Conservation (phyloP, 2,888 invertebrate species). For the Schrankia costaestrigalis region DNA sequence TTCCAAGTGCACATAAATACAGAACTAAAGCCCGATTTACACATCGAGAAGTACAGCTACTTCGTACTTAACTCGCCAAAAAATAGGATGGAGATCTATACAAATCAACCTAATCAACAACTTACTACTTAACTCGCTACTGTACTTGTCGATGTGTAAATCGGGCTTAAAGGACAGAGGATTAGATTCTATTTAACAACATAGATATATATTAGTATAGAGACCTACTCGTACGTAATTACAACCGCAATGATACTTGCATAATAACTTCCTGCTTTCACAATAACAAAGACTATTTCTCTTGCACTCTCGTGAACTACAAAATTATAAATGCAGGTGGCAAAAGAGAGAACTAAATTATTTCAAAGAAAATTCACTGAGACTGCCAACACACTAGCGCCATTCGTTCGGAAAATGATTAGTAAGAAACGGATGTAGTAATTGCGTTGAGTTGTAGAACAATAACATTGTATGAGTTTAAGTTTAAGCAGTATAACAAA, state of each 20-base stretch:
- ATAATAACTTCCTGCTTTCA: constrained; percentile 72
- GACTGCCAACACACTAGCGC: constrained; percentile 24
- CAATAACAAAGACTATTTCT: constrained; percentile 50
- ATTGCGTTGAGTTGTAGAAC: constrained; percentile 21
- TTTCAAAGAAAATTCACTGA: background rate
- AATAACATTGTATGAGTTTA: constrained; percentile 20
- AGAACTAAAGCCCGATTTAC: no score
- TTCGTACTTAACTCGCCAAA: no score
- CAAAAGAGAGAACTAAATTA: constrained; percentile 26
- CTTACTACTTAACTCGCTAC: no score
- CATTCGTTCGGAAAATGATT: constrained; percentile 5
- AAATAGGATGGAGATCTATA: no score
- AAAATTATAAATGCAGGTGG: constrained; percentile 30
- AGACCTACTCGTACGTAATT: no score
- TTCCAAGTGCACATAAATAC: no score
- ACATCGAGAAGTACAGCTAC: no score
- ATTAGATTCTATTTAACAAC: constrained; percentile 22
- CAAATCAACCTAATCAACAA: no score
- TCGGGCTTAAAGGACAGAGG: background rate
- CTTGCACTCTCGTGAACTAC: constrained; percentile 27
- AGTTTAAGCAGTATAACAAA: constrained; percentile 6
- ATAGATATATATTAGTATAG: no score
- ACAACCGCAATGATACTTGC: constrained; percentile 51
- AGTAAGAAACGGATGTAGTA: constrained; percentile 12
- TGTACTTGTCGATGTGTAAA: no score